Base-by-base conservation (phyloP, 2,888 invertebrate species). In the Cheilosia pagana region DNA sequence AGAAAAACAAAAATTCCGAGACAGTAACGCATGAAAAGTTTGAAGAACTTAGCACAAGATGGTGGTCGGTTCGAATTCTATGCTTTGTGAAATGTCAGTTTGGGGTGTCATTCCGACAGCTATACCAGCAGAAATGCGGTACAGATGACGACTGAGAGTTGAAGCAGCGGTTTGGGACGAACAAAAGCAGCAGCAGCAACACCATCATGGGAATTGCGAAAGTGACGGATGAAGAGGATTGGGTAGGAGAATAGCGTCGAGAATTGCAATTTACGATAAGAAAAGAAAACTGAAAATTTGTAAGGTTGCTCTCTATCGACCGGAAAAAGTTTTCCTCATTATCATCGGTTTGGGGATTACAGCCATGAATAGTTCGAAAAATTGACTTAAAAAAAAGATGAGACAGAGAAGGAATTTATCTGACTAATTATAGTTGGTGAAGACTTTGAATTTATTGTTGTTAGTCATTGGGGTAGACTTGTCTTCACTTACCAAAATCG, bases 21-120 rank as follows among this genome's bases (percentile, higher is more conserved):
- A 62, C 67, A 83, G 78, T 79, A 68, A 79, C 82, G 82, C 78
- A 83, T 68, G 75, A 59, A 70, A 85, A 85, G 79, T 85, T 81
- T 75, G 60, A 71, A 76, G 76, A 79, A 83, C 79, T 79, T 71
- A 25, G 53, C 8, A 21, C 21, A 21, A 43, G 25, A 12, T 55
- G 57, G 62, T 59, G 35, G 21, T 53, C 12, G 14, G 65, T 59
- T 67, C 62, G 50, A 35, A n/a, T 41, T 55, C 12, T 53, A 63
- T 70, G 8, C 63, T 71, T 65, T 63, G 45, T 71, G 16, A 68
- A 62, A 67, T 55, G 62, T 68, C 82, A 78, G 72, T 52, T 63
- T 55, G 70, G 78, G 78, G 83, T 79, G 78, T 65, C 62, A 65
- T 65, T 65, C 63, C 31, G 74, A 70, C 63, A 82, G 76, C 57